phyloP scores from a whole-genome alignment of 1,140 invertebrate genomes.

The Myzus persicae region DNA sequence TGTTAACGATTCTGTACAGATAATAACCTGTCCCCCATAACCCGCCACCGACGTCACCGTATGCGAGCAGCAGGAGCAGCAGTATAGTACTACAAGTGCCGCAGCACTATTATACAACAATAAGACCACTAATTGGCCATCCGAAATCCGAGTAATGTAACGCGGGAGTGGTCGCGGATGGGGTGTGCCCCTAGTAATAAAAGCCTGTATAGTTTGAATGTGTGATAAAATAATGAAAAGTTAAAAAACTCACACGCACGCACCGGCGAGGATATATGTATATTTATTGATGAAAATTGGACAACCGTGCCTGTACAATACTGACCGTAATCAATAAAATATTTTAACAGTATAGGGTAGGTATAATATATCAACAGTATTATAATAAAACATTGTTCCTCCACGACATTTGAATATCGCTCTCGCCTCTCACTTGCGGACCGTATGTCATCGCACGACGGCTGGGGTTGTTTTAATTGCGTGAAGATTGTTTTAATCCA shows the following conservation, averaged over 20 bases:
- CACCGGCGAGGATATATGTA: background rate
- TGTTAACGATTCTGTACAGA: background rate
- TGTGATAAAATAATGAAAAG: background rate
- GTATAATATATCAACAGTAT: too few species aligned
- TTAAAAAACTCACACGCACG: background rate
- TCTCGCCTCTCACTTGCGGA: background rate
- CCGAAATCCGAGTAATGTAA: background rate
- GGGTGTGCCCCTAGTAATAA: background rate
- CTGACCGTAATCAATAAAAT: too few species aligned
- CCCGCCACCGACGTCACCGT: background rate
- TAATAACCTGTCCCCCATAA: background rate
- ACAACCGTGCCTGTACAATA: background rate
- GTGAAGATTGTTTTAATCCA: background rate
- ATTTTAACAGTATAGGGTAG: too few species aligned
- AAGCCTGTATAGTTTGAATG: background rate
- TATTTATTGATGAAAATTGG: background rate
- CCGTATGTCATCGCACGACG: too few species aligned
- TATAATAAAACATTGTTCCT: background rate
- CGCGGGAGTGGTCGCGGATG: background rate
- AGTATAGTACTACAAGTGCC: background rate
- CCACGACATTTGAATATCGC: background rate
- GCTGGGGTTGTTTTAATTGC: background rate
- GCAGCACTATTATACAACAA: background rate
- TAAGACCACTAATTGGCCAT: conserved; percentile 4
- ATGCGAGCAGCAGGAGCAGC: background rate